Percentiles rank a stretch among this genome's conserved stretches.
Evolutionary conservation across 1,140 invertebrate species (phyloP).

Genomic region (Aphis craccivora): DNA sequence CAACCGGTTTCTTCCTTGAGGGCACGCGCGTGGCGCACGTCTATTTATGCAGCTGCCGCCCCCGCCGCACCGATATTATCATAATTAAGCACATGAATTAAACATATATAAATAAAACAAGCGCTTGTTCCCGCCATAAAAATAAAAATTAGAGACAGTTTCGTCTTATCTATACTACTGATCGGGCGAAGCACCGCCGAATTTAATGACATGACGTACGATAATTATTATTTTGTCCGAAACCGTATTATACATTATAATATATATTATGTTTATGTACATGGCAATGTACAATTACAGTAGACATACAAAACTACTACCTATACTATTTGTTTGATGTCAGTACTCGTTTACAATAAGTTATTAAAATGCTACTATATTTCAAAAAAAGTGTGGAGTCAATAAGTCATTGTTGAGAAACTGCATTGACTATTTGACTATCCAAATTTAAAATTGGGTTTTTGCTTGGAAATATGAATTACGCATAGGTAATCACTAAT

Average conservation of each 20-base stretch:
- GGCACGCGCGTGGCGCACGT: slow-evolving; percentile 25
- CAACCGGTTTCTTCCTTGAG: slow-evolving; percentile 46
- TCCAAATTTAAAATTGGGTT: background rate
- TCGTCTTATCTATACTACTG: slow-evolving; percentile 29
- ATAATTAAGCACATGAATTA: slow-evolving; percentile 57
- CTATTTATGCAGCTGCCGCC: slow-evolving; percentile 40
- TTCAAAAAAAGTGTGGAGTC: background rate
- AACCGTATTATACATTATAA: background rate
- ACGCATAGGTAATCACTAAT: background rate
- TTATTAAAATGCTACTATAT: background rate
- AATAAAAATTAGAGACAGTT: slow-evolving; percentile 9
- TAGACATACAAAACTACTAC: background rate
- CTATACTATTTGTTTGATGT: no score
- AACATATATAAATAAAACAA: background rate
- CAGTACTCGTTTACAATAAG: background rate
- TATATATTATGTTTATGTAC: background rate
- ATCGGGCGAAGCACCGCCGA: slow-evolving; percentile 38
- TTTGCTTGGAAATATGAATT: background rate
- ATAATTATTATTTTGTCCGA: slow-evolving; percentile 1
- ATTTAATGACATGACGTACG: slow-evolving; percentile 49
- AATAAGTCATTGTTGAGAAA: background rate
- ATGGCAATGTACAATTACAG: background rate
- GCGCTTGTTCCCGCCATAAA: slow-evolving; percentile 17
- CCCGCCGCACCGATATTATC: slow-evolving; percentile 48
- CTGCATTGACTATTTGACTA: background rate